A percentile compares a stretch with the other conserved stretches of the same genome.
These are phyloP conservation scores for Bruchidius siliquastri DNA, from an alignment of 2,888 invertebrate species.

Conservation along the genomic window DNA sequence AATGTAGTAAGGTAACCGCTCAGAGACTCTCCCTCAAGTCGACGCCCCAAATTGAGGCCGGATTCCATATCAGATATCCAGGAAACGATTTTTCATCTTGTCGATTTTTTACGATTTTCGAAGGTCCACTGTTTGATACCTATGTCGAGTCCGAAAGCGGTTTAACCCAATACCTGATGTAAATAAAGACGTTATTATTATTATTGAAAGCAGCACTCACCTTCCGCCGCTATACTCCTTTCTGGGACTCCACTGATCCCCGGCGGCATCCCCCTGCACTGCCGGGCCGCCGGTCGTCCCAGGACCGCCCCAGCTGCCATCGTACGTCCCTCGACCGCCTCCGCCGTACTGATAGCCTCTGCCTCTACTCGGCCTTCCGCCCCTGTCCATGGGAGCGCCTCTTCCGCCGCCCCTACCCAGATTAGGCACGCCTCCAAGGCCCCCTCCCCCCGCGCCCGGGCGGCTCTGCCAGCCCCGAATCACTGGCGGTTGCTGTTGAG, in stretches of 20 bases:
- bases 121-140: too few relatives aligned
- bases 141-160: too few relatives aligned
- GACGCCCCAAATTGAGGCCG: too few relatives aligned
- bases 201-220: too few relatives aligned
- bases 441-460: background rate
- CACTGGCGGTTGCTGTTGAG: background rate
- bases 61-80: too few relatives aligned
- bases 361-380: slow-evolving; percentile 36
- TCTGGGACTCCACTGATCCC: slow-evolving; percentile 51
- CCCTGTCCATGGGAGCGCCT: slow-evolving; percentile 51
- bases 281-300: slow-evolving; percentile 43
- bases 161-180: too few relatives aligned
- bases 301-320: slow-evolving; percentile 49
- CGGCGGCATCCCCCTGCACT: slow-evolving; percentile 43
- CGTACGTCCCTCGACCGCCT: slow-evolving; percentile 34
- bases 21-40: background rate
- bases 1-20: background rate
- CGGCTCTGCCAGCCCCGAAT: background rate
- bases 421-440: background rate
- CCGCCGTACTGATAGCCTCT: slow-evolving; percentile 41
- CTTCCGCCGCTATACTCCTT: slow-evolving; percentile 48
- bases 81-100: too few relatives aligned
- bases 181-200: too few relatives aligned
- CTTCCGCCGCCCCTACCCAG: slow-evolving; percentile 27
- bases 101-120: too few relatives aligned